Evolutionary conservation across 2,888 invertebrate species (phyloP).

Genomic region (Aphodius sticticus): DNA sequence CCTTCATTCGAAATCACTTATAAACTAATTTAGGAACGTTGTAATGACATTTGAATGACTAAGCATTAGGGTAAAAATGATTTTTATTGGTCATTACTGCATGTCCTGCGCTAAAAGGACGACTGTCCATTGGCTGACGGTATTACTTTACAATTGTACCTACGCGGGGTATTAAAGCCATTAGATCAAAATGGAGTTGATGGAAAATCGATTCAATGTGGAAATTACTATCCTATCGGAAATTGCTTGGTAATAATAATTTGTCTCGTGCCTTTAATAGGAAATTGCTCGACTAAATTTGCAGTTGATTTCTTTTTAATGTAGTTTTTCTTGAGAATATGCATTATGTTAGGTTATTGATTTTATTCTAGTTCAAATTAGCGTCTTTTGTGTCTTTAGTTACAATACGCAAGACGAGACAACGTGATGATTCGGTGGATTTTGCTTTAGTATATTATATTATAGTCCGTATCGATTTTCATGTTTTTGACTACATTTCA

Average conservation of each 20-base stretch:
- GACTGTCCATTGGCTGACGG: not conserved
- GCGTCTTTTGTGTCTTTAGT: no score
- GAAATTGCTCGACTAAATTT: not conserved
- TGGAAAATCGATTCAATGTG: not conserved
- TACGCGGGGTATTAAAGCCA: not conserved
- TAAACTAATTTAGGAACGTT: not conserved
- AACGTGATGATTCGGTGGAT: no score
- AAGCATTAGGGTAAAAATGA: not conserved
- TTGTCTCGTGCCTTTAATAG: not conserved
- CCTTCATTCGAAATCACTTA: not conserved
- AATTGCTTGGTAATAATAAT: not conserved
- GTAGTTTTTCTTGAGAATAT: not conserved
- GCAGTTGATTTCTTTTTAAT: not conserved
- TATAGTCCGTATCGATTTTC: no score
- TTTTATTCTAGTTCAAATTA: no score
- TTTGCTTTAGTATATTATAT: no score
- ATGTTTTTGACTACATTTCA: no score
- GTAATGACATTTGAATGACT: not conserved
- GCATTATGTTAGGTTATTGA: no score
- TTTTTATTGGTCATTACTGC: not conserved
- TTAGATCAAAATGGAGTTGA: not conserved
- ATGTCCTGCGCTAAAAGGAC: not conserved
- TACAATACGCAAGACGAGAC: no score
- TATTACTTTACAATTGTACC: not conserved
- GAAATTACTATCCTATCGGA: not conserved